Evolutionary conservation across 2,888 invertebrate genomes (phyloP), one percentile per base, ranked within the genome.

Genomic region (Eucera pruinosa): DNA sequence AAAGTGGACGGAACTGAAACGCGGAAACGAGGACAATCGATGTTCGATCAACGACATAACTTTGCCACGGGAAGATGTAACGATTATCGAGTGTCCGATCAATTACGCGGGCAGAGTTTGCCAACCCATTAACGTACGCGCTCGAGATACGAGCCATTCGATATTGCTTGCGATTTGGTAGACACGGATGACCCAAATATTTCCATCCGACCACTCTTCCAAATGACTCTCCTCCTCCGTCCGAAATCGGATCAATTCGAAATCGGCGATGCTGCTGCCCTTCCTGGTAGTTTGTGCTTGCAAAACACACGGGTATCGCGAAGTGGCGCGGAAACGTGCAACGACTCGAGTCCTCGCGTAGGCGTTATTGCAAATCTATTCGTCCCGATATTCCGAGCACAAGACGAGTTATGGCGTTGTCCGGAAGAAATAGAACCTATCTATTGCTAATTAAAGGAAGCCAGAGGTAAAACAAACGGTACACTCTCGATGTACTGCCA

Each of bases 61-160:
- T 50, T 39, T 7, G 27, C 20, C 50, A 7, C 27, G 39, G 27
- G 48, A 2, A 4, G 39, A 60, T 67, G 48, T 25, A 50, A 60
- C 67, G 58, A 67, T 60, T 60, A 39, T 60, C 48, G 67, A 60
- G 20, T n/a, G 39, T 15, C 60, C n/a, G 67, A 50, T 48, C 45
- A 20, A 39, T 57, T 66, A 58, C 58, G 9, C 50, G 20, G n/a
- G n/a, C 39, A 30, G 39, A 20, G 48, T 60, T 67, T 48, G 39
- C 27, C 58, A 48, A 60, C 11, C 60, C 27, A 67, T 67, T 67
- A 41, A 3, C 54, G 20, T 18, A 36, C 50, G 50, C 48, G 62
- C 2, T 15, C 9, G 2, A 23, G 36, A 39, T 23, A 33, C 47
- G 5, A 47, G 36, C n/a, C 18, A 27, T 41, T 15, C 48, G 62